These are phyloP conservation scores for Eulemur coronatus DNA, from an alignment of 2,797 vertebrate genomes.

Conservation along the genomic window DNA sequence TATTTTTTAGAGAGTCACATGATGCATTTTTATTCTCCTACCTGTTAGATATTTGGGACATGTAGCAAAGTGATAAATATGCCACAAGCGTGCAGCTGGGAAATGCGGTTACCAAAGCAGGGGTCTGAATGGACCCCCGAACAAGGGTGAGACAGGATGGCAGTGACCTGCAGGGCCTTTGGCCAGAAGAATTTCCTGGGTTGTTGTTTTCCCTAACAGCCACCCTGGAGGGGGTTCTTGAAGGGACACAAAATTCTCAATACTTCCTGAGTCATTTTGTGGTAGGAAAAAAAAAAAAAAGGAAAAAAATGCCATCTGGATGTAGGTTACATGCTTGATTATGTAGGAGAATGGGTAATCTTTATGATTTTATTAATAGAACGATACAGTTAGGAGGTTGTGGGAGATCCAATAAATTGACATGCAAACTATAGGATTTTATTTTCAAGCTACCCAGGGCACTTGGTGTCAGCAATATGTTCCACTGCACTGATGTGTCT, in stretches of 20 bases:
- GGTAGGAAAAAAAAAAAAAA: background rate
- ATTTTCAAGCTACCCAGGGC: background rate
- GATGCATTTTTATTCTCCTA: background rate
- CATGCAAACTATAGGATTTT: background rate
- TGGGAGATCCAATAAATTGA: background rate
- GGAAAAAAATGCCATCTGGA: background rate
- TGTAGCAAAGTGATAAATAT: background rate
- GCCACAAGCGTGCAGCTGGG: background rate
- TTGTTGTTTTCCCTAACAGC: background rate
- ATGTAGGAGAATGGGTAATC: background rate
- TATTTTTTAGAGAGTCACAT: background rate
- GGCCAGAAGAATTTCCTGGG: background rate
- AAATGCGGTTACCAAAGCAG: background rate
- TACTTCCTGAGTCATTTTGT: background rate
- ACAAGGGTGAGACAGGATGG: background rate
- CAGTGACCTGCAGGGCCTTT: background rate
- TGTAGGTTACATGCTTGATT: background rate
- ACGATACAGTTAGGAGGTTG: background rate
- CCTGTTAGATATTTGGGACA: background rate
- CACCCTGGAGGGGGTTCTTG: background rate
- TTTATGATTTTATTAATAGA: background rate
- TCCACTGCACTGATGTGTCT: too few relatives aligned
- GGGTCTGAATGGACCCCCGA: background rate
- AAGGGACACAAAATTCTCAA: background rate
- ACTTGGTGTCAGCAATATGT: background rate